These are phyloP conservation scores for Mugil cephalus DNA, from an alignment of 2,113 vertebrate species.

Conservation along the genomic window DNA sequence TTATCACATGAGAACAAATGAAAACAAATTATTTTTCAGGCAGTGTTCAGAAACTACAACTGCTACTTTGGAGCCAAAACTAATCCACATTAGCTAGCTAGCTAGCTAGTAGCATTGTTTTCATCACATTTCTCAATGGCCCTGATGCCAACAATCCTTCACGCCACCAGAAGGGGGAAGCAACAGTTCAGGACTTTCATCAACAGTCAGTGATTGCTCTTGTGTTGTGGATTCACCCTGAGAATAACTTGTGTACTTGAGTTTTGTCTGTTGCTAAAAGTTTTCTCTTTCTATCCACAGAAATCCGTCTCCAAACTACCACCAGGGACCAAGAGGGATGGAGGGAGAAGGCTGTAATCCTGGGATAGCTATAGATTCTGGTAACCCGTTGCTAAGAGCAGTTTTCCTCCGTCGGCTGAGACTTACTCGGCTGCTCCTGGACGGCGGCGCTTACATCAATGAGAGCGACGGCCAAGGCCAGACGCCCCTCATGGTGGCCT, in stretches of 20 bases:
- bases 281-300: conserved; percentile 42
- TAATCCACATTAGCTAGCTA: too few species aligned
- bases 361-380: conserved; percentile 58
- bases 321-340: conserved; percentile 41
- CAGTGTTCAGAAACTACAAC: too few species aligned
- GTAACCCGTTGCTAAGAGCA: conserved; percentile 90
- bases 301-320: not conserved
- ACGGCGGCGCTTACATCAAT: conserved; percentile 93
- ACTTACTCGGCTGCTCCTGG: conserved; percentile 91
- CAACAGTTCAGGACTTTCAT: too few species aligned
- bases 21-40: too few species aligned
- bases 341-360: conserved; percentile 48
- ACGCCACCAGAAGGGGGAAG: too few species aligned
- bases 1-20: too few species aligned
- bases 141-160: too few species aligned
- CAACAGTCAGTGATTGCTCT: too few species aligned
- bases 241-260: not conserved
- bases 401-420: conserved; percentile 92
- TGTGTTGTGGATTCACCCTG: not conserved
- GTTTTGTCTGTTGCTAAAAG: not conserved
- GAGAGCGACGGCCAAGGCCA: conserved; percentile 93
- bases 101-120: too few species aligned
- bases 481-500: conserved; percentile 93
- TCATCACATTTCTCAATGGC: too few species aligned
- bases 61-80: too few species aligned